These are phyloP conservation scores for Agrotis exclamationis DNA, from an alignment of 2,888 invertebrate genomes.

Conservation along the genomic window DNA sequence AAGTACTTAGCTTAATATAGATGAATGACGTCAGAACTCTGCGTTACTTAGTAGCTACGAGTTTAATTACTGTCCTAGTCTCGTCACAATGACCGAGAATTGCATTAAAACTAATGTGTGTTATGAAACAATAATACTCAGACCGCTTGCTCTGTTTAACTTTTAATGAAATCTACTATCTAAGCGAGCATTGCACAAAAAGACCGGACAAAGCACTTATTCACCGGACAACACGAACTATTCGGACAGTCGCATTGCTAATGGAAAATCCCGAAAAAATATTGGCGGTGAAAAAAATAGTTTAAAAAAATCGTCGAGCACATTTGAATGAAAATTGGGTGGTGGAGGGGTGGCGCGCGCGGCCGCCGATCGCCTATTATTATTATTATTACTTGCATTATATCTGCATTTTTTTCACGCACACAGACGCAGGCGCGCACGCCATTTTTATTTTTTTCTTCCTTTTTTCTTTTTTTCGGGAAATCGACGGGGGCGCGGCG, in stretches of 20 bases:
- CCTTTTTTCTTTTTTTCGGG: slow-evolving; percentile 87
- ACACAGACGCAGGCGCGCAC: slow-evolving; percentile 80
- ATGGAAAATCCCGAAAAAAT: slow-evolving; percentile 90
- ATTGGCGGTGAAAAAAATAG: slow-evolving; percentile 84
- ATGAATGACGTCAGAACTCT: slow-evolving; percentile 26
- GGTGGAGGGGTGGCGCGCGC: slow-evolving; percentile 81
- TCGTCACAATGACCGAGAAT: slow-evolving; percentile 46
- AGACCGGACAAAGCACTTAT: slow-evolving; percentile 77
- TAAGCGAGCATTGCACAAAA: slow-evolving; percentile 69
- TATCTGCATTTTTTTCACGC: slow-evolving; percentile 90
- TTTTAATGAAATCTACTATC: slow-evolving; percentile 78
- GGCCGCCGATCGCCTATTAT: slow-evolving; percentile 89
- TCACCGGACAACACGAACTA: slow-evolving; percentile 80
- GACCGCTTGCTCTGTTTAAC: slow-evolving; percentile 66
- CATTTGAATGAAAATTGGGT: slow-evolving; percentile 91
- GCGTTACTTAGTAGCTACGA: slow-evolving; percentile 25
- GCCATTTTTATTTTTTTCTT: slow-evolving; percentile 89
- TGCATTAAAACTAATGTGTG: slow-evolving; percentile 56
- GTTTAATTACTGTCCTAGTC: slow-evolving; percentile 45
- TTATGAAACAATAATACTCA: slow-evolving; percentile 49
- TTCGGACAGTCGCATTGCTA: slow-evolving; percentile 85
- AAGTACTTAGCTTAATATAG: slow-evolving; percentile 16
- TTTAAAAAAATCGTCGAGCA: slow-evolving; percentile 85
- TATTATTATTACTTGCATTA: slow-evolving; percentile 91
- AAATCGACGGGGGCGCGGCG: slow-evolving; percentile 81